These are phyloP conservation scores for Gallinago jamesoni DNA, from an alignment of 2,113 vertebrate species.

Conservation along the genomic window DNA sequence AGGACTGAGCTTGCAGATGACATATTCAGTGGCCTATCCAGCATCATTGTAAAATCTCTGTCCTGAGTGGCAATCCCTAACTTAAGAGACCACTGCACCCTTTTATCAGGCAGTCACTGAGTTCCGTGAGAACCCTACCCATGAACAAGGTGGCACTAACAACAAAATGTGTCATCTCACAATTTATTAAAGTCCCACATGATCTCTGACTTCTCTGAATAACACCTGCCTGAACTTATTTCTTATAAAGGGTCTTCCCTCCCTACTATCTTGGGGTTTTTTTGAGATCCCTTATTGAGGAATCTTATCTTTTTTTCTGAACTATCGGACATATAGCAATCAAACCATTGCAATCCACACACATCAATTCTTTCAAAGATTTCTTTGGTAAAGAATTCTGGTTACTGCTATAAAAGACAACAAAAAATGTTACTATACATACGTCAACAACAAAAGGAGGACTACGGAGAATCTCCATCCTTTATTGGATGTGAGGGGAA, in stretches of 20 bases:
- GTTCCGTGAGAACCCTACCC: neutral
- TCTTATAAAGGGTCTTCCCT: neutral
- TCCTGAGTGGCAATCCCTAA: neutral
- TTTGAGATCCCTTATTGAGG: neutral
- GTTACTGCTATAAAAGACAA: neutral
- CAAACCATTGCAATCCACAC: neutral
- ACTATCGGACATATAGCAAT: neutral
- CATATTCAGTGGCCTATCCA: neutral
- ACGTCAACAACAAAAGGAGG: neutral
- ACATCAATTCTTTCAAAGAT: neutral
- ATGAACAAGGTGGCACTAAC: neutral
- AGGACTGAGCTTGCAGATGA: neutral
- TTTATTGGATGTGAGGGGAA: neutral
- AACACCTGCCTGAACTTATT: fast-evolving
- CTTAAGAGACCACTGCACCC: neutral
- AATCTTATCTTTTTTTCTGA: neutral
- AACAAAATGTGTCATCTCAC: neutral
- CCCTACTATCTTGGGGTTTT: fast-evolving
- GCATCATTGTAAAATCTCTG: neutral
- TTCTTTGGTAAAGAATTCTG: neutral
- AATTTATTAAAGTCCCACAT: neutral
- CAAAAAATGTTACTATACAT: neutral
- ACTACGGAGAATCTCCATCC: neutral
- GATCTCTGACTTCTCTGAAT: neutral
- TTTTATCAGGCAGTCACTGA: neutral